These are phyloP conservation scores for Ginglymostoma cirratum DNA, from an alignment of 2,113 vertebrate genomes.

Conservation along the genomic window DNA sequence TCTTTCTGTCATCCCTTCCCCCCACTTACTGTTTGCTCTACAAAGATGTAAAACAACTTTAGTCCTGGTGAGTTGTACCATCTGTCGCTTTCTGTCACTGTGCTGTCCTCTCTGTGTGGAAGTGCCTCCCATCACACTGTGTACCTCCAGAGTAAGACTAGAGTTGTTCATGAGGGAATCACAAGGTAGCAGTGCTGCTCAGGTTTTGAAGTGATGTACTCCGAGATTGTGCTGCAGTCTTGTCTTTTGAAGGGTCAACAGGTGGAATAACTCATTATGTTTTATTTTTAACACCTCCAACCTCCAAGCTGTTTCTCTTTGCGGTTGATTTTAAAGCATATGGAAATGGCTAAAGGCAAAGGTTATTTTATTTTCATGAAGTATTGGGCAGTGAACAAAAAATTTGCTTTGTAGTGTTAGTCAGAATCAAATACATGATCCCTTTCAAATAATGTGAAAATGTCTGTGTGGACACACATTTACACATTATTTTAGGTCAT, in stretches of 20 bases:
- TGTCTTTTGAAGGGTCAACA: not conserved
- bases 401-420: not conserved
- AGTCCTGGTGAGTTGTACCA: not conserved
- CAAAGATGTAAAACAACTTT: not conserved
- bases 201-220: not conserved
- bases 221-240: not conserved
- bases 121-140: not conserved
- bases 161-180: not conserved
- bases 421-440: not conserved
- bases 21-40: not conserved
- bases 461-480: not conserved
- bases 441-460: not conserved
- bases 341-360: not conserved
- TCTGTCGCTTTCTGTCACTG: not conserved
- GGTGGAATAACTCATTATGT: too few relatives aligned
- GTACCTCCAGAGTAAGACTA: too few relatives aligned
- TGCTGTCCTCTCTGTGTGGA: not conserved
- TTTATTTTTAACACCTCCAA: too few relatives aligned
- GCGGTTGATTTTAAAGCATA: not conserved
- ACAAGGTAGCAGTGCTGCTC: not conserved
- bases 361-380: not conserved
- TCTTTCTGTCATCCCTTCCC: not conserved
- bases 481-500: not conserved
- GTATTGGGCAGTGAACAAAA: not conserved
- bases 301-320: not conserved